Percentiles rank a stretch among this genome's conserved stretches.
Evolutionary conservation across 2,797 vertebrate species (phyloP).

Genomic region (Lepus townsendii): DNA sequence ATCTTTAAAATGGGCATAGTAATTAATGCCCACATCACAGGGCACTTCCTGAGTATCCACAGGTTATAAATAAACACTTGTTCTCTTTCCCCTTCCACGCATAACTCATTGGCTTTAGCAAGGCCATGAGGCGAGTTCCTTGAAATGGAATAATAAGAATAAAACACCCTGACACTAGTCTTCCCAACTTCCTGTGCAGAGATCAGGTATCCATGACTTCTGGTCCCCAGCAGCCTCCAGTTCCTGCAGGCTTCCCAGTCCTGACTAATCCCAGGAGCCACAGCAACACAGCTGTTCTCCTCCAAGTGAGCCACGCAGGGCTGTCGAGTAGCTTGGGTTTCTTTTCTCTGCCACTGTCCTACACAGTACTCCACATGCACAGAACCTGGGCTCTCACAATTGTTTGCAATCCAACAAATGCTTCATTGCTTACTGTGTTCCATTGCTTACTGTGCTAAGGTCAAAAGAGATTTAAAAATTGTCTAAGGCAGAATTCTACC

Average conservation of each 20-base stretch:
- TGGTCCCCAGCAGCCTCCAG: constrained; percentile 5
- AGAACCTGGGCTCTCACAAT: neutral
- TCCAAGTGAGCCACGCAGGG: neutral
- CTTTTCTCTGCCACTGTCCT: neutral
- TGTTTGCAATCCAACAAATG: constrained; percentile 1
- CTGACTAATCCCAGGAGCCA: constrained; percentile 39
- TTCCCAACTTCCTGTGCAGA: neutral
- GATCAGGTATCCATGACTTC: constrained; percentile 48
- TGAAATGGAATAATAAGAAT: constrained; percentile 45
- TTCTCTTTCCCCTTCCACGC: neutral
- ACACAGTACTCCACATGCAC: neutral
- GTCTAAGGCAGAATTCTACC: neutral
- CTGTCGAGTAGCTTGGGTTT: neutral
- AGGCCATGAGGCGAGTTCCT: constrained; percentile 24
- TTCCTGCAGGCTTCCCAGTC: neutral
- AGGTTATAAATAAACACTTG: neutral
- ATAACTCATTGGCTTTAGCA: neutral
- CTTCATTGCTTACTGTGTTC: neutral
- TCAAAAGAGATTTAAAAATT: neutral
- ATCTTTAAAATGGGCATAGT: constrained; percentile 3
- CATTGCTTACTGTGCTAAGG: neutral
- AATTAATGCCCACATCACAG: neutral
- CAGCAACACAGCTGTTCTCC: constrained; percentile 61
- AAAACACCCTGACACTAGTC: neutral
- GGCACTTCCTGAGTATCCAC: constrained; percentile 2